Evolutionary conservation across 2,797 vertebrate genomes (phyloP).

Genomic region (Enteromius trimaculatus): DNA sequence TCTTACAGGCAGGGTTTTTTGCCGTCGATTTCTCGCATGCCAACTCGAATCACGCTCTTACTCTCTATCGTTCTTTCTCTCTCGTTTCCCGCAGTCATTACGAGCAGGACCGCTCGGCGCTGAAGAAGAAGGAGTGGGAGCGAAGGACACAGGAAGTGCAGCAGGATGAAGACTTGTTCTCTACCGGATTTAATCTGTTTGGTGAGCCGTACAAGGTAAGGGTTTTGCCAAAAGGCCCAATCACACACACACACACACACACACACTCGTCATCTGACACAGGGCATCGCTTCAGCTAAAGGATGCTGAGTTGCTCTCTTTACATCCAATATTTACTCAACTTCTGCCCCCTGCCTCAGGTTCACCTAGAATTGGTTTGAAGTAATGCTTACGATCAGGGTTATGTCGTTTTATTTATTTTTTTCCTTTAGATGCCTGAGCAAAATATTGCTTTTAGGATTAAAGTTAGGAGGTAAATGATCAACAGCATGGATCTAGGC

Average conservation of each 20-base stretch:
- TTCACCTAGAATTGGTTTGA: constrained; percentile 10
- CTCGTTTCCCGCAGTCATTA: constrained; percentile 84
- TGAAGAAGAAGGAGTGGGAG: constrained; percentile 97
- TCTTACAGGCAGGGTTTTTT: constrained; percentile 50
- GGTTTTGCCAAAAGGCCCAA: constrained; percentile 26
- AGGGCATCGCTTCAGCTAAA: constrained; percentile 34
- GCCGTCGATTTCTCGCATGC: constrained; percentile 58
- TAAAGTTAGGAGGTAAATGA: not conserved
- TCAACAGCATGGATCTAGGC: not conserved
- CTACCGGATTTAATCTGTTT: constrained; percentile 96
- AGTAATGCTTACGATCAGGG: not conserved
- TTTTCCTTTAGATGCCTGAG: not conserved
- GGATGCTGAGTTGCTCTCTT: constrained; percentile 40
- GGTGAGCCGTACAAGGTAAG: constrained; percentile 97
- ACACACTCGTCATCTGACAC: constrained; percentile 40
- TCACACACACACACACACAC: constrained; percentile 36
- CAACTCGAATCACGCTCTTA: constrained; percentile 55
- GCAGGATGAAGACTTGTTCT: constrained; percentile 96
- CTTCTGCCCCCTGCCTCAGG: not conserved
- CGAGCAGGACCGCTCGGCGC: constrained; percentile 93
- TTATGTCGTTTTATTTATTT: not conserved
- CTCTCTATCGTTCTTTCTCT: constrained; percentile 47
- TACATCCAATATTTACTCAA: constrained; percentile 12
- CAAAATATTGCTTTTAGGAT: constrained; percentile 14
- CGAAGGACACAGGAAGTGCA: constrained; percentile 96